Evolutionary conservation across 2,113 vertebrate genomes (phyloP).

Genomic region (Rousettus leschenaultii): DNA sequence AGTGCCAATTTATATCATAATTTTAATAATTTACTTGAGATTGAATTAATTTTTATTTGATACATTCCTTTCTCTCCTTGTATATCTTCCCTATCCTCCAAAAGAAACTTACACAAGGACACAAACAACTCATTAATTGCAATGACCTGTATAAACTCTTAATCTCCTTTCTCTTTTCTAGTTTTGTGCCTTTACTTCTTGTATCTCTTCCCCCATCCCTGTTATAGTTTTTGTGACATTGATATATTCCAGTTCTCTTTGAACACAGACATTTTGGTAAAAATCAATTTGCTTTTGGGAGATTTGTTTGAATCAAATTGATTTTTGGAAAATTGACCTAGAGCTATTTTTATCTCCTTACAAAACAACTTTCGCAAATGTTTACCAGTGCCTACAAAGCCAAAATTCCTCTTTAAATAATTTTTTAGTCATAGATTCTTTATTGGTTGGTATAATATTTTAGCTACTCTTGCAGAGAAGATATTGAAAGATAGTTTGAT

Average conservation of each 20-base stretch:
- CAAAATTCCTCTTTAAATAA: neutral
- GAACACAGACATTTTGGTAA: neutral
- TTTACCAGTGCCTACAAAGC: neutral
- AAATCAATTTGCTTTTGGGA: neutral
- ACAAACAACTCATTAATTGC: neutral
- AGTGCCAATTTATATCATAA: neutral
- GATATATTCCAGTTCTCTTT: neutral
- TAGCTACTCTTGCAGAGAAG: neutral
- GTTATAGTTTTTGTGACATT: neutral
- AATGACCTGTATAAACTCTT: neutral
- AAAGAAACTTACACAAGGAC: neutral
- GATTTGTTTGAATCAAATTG: neutral
- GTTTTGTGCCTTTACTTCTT: neutral
- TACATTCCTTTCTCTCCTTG: neutral
- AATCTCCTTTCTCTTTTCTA: neutral
- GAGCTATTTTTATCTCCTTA: neutral
- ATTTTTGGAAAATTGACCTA: neutral
- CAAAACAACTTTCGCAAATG: neutral
- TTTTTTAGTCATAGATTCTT: neutral
- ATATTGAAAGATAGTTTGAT: neutral
- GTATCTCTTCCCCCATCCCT: neutral
- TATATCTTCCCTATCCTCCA: fast-evolving
- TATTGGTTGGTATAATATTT: neutral
- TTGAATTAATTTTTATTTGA: neutral
- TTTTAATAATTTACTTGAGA: neutral